These are phyloP conservation scores for Hydractinia symbiolongicarpus DNA, from an alignment of 30 jellyfish, hydroid and myxozoan genomes.

Conservation along the genomic window DNA sequence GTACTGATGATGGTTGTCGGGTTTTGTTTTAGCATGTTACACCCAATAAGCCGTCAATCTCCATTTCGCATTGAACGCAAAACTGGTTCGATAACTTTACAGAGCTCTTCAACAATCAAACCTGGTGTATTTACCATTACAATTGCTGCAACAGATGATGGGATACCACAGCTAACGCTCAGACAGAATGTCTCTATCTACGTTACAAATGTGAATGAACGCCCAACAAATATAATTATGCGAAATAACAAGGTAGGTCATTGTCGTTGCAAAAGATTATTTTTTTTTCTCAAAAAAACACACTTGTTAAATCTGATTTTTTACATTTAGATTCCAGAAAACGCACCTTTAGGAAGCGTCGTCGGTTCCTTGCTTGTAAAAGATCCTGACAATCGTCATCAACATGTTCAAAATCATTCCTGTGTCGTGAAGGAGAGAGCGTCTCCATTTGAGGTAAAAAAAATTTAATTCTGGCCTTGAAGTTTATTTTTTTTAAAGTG, in stretches of 20 bases:
- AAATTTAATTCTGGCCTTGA: background rate
- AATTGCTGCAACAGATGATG: constrained; percentile 60
- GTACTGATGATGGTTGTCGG: too few species aligned
- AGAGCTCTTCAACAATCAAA: too few species aligned
- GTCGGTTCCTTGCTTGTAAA: constrained; percentile 49
- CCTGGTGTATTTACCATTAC: constrained; percentile 5
- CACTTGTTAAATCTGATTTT: background rate
- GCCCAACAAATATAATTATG: constrained; percentile 61
- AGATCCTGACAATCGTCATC: constrained; percentile 64
- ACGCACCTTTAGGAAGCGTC: constrained; percentile 40
- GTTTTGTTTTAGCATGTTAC: too few species aligned
- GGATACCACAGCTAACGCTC: constrained; percentile 42
- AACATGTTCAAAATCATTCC: constrained; percentile 1
- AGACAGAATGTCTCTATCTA: constrained; percentile 34
- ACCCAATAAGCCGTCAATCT: too few species aligned
- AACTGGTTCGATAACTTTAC: too few species aligned
- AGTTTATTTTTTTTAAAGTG: background rate
- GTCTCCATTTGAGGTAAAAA: constrained; percentile 1
- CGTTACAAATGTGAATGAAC: constrained; percentile 60
- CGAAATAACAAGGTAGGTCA: constrained; percentile 25
- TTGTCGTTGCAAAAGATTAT: background rate
- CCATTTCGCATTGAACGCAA: too few species aligned
- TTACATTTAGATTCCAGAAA: constrained; percentile 46
- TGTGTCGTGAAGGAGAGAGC: background rate
- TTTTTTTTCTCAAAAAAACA: background rate